These are phyloP conservation scores for Monarcha castaneiventris DNA, from an alignment of 2,113 vertebrate species.

Conservation along the genomic window DNA sequence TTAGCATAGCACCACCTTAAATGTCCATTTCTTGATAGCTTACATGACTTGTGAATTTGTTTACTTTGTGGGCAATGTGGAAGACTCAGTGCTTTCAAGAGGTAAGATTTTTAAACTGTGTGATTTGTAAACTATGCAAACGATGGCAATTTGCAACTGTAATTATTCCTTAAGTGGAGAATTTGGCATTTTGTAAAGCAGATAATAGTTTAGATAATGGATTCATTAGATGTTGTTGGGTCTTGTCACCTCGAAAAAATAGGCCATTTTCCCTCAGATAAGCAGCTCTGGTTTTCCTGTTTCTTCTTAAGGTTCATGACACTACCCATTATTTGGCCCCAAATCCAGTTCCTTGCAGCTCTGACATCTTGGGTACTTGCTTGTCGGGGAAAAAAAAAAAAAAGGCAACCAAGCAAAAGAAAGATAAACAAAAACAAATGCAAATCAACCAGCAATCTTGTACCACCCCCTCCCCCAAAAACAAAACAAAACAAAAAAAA, in stretches of 20 bases:
- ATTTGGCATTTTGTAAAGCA: not conserved
- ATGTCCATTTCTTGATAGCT: not conserved
- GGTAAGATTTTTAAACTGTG: not conserved
- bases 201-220: not conserved
- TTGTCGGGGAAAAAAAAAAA: not conserved
- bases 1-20: not conserved
- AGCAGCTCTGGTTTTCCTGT: not conserved
- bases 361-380: not conserved
- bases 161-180: slow-evolving; percentile 1
- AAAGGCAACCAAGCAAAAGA: accelerated
- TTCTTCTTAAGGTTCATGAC: not conserved
- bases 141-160: not conserved
- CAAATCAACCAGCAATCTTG: accelerated
- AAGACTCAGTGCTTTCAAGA: not conserved
- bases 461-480: no score
- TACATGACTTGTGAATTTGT: not conserved
- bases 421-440: not conserved
- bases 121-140: not conserved
- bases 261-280: not conserved
- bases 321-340: not conserved
- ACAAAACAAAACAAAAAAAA: not conserved
- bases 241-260: not conserved
- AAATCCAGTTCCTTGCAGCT: not conserved
- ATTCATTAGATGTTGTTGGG: not conserved
- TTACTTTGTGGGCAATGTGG: not conserved